Evolutionary conservation across 2,797 vertebrate species (phyloP).

Genomic region (Poeciliopsis infans): DNA sequence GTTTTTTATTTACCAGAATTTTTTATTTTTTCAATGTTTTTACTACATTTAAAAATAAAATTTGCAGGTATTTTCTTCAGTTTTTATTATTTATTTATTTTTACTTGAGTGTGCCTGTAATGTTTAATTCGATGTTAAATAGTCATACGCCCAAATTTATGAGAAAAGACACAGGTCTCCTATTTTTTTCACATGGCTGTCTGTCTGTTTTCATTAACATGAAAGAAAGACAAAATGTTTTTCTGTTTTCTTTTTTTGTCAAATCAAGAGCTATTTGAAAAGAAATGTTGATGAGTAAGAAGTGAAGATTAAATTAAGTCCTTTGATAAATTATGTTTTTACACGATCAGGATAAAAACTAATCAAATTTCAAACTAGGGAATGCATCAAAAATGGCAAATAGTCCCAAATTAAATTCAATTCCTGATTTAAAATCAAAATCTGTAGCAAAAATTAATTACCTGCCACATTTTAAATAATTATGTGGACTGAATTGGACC

Average conservation of each 20-base stretch:
- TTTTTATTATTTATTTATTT: not conserved
- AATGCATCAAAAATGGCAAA: conserved; percentile 43
- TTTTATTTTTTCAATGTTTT: not conserved
- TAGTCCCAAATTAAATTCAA: conserved; percentile 37
- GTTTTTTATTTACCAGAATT: not conserved
- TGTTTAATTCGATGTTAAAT: not conserved
- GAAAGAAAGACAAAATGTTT: conserved; percentile 19
- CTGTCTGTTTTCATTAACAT: conserved; percentile 24
- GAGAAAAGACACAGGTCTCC: not conserved
- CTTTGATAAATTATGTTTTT: conserved; percentile 55
- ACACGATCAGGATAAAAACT: conserved; percentile 44
- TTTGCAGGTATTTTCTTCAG: not conserved
- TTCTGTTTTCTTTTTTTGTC: not conserved
- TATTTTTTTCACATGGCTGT: not conserved
- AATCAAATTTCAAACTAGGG: conserved; percentile 44
- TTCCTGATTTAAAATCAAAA: conserved; percentile 42
- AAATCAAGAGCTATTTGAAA: conserved; percentile 27
- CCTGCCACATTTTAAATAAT: conserved; percentile 53
- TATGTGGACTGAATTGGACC: conserved; percentile 27
- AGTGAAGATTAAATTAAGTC: conserved; percentile 28
- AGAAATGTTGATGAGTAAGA: conserved; percentile 25
- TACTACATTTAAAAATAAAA: not conserved
- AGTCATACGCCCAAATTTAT: not conserved
- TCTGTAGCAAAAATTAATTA: conserved; percentile 36
- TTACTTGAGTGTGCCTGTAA: not conserved